Percentiles rank a stretch among this genome's conserved stretches.
Conservation (phyloP, 2,888 invertebrate genomes). For the Nemotelus nigrinus region DNA sequence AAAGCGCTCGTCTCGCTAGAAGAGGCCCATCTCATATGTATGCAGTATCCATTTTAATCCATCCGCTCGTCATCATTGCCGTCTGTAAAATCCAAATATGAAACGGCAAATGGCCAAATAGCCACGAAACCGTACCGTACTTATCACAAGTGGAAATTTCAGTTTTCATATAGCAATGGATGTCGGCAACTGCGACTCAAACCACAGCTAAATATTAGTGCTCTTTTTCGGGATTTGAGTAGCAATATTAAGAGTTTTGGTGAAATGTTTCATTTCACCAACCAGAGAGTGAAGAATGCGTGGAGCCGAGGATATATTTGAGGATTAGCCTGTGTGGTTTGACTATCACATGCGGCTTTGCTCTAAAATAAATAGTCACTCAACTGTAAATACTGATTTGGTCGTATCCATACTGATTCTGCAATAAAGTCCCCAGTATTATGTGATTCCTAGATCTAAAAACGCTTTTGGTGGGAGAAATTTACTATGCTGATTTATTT, state of each 20-base stretch:
- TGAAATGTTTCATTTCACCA: no score
- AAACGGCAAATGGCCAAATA: slow-evolving; percentile 39
- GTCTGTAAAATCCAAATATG: slow-evolving; percentile 11
- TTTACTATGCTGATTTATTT: no score
- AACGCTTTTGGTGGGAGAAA: no score
- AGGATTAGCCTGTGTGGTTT: no score
- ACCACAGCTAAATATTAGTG: not conserved
- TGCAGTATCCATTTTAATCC: not conserved
- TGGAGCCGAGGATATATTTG: no score
- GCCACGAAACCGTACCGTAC: slow-evolving; percentile 35
- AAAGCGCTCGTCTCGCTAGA: slow-evolving; percentile 1
- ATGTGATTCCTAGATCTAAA: no score
- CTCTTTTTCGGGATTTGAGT: not conserved
- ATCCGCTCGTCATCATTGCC: not conserved
- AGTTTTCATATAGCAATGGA: slow-evolving; percentile 25
- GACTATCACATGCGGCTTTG: no score
- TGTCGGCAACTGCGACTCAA: not conserved
- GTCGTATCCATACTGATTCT: no score
- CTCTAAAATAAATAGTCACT: no score
- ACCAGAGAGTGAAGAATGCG: no score
- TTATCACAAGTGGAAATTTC: slow-evolving; percentile 40
- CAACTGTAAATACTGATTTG: no score
- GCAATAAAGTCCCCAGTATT: no score
- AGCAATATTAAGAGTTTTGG: not conserved
- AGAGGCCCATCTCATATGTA: slow-evolving; percentile 12